Evolutionary conservation across 2,888 invertebrate species (phyloP).

Genomic region (Lasius platythorax): DNA sequence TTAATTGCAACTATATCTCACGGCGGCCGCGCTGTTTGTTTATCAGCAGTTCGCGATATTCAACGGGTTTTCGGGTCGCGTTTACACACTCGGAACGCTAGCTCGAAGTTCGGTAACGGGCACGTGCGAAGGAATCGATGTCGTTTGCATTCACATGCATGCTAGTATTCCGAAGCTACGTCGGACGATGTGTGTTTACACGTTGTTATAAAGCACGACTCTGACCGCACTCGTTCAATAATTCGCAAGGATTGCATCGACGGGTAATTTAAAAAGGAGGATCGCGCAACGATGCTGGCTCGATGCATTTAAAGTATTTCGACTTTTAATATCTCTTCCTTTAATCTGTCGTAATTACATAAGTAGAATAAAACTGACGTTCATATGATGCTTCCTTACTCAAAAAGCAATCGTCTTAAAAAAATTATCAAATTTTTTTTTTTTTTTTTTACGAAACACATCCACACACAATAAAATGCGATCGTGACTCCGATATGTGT

Average conservation of each 20-base stretch:
- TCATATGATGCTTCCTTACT: neutral
- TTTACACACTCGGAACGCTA: constrained; percentile 43
- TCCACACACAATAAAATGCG: neutral
- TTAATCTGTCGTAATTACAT: neutral
- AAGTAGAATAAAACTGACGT: neutral
- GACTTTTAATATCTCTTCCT: neutral
- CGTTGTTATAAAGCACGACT: constrained; percentile 40
- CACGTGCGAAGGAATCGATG: constrained; percentile 57
- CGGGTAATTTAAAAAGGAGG: neutral
- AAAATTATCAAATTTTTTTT: neutral
- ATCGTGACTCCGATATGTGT: neutral
- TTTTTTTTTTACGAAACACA: neutral
- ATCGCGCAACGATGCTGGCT: neutral
- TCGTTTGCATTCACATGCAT: constrained; percentile 54
- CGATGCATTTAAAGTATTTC: neutral
- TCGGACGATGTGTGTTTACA: constrained; percentile 42
- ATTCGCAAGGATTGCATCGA: constrained; percentile 22
- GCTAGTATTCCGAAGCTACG: constrained; percentile 1
- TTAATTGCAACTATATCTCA: constrained; percentile 18
- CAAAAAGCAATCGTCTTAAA: neutral
- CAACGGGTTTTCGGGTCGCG: constrained; percentile 24
- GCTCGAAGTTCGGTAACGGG: constrained; percentile 59
- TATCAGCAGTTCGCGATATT: constrained; percentile 36
- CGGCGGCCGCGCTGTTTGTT: constrained; percentile 25
- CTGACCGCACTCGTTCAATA: constrained; percentile 18